These are phyloP conservation scores for Rachycentron canadum DNA, from an alignment of 2,797 vertebrate genomes.

Conservation along the genomic window DNA sequence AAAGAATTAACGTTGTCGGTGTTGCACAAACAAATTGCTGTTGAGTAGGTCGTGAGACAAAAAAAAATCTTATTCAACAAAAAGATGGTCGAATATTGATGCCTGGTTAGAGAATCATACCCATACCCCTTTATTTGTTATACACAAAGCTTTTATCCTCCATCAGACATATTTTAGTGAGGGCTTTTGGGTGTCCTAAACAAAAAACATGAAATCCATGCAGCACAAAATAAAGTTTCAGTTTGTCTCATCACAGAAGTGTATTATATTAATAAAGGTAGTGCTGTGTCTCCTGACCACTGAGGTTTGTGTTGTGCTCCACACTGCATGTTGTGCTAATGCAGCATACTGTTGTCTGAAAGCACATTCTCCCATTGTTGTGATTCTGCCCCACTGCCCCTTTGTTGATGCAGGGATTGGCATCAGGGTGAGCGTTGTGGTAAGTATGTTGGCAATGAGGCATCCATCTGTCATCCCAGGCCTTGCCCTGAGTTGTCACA, in stretches of 20 bases:
- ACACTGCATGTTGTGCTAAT: constrained; percentile 58
- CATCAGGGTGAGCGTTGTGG: constrained; percentile 76
- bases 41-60: not conserved
- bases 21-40: constrained; percentile 11
- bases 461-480: constrained; percentile 58
- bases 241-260: not conserved
- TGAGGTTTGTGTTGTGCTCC: constrained; percentile 14
- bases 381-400: constrained; percentile 69
- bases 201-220: not conserved
- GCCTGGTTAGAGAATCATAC: not conserved
- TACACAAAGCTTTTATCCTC: not conserved
- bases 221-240: not conserved
- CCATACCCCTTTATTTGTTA: not conserved
- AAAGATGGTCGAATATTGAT: no score
- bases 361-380: constrained; percentile 61
- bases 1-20: constrained; percentile 1
- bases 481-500: constrained; percentile 49
- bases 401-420: constrained; percentile 76
- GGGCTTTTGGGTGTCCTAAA: not conserved
- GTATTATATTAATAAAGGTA: not conserved
- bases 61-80: not conserved
- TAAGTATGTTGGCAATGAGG: constrained; percentile 72
- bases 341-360: constrained; percentile 61
- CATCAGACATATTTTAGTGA: no score
- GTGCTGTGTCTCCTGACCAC: not conserved